These are phyloP conservation scores for Hypselothyrea guttata DNA, from an alignment of 2,888 invertebrate species.

Conservation along the genomic window DNA sequence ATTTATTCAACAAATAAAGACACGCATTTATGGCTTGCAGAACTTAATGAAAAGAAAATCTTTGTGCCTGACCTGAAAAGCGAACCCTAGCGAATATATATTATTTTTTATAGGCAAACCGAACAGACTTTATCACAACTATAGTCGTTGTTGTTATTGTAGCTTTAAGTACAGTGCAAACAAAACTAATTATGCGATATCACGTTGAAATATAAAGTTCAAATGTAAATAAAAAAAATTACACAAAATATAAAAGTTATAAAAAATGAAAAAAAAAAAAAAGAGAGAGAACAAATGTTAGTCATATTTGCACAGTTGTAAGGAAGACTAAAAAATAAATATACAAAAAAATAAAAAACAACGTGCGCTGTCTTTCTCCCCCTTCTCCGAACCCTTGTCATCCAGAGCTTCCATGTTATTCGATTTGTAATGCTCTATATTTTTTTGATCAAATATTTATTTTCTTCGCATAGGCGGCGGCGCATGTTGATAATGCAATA, in stretches of 20 bases:
- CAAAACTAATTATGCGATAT: slow-evolving; percentile 55
- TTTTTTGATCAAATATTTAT: not conserved
- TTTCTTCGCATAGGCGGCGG: slow-evolving; percentile 7
- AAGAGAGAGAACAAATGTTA: slow-evolving; percentile 12
- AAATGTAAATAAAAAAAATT: slow-evolving; percentile 32
- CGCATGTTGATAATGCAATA: slow-evolving; percentile 48
- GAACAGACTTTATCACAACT: slow-evolving; percentile 19
- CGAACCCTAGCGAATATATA: too few species aligned
- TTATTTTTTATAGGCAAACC: too few species aligned
- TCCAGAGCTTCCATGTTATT: not conserved
- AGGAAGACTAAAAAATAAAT: slow-evolving; percentile 57
- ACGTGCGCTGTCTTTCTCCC: too few species aligned
- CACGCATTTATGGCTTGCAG: not conserved
- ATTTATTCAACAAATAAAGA: not conserved
- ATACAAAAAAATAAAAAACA: too few species aligned
- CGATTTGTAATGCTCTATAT: slow-evolving; percentile 1
- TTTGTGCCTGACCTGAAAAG: not conserved
- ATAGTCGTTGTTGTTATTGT: slow-evolving; percentile 43
- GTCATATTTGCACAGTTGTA: slow-evolving; percentile 69
- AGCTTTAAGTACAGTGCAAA: slow-evolving; percentile 59
- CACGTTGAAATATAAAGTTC: slow-evolving; percentile 51
- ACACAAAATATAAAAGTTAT: slow-evolving; percentile 9
- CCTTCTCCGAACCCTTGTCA: too few species aligned
- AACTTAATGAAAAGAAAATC: not conserved
- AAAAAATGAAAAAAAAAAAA: slow-evolving; percentile 28